A percentile compares a stretch with the other conserved stretches of the same genome.
phyloP scores from a whole-genome alignment of 2,888 invertebrate genomes.

The Sclerodermus sp. region DNA sequence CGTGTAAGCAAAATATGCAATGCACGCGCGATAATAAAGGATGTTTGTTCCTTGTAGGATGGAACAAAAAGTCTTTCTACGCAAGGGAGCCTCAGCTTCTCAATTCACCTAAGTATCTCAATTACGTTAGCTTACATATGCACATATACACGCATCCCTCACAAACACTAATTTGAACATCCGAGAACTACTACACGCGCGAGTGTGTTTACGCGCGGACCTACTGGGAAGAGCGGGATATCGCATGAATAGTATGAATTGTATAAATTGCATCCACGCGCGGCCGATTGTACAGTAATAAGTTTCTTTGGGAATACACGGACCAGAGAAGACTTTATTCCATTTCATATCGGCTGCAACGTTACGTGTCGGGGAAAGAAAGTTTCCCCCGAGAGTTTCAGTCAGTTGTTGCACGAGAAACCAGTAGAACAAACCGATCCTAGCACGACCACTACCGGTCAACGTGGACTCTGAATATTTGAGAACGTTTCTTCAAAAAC shows the following conservation, averaged over 20 bases:
- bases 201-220: no score
- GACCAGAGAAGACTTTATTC: constrained; percentile 33
- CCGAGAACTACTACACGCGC: background rate
- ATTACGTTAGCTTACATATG: constrained; percentile 7
- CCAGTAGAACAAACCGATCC: constrained; percentile 9
- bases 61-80: background rate
- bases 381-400: constrained; percentile 22
- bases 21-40: constrained; percentile 11
- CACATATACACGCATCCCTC: background rate
- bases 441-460: background rate
- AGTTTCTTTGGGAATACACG: constrained; percentile 44
- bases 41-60: constrained; percentile 25
- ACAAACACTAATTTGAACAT: background rate
- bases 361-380: no score
- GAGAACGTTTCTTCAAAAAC: background rate
- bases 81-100: background rate
- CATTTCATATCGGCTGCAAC: constrained; percentile 31
- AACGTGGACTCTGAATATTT: no score
- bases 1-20: constrained; percentile 17
- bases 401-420: background rate
- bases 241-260: background rate
- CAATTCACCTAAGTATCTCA: constrained; percentile 18
- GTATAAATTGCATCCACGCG: constrained; percentile 25
- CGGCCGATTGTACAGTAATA: constrained; percentile 37
- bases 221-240: no score